Conservation (phyloP, 2,888 invertebrate genomes). For the Eurois occulta region DNA sequence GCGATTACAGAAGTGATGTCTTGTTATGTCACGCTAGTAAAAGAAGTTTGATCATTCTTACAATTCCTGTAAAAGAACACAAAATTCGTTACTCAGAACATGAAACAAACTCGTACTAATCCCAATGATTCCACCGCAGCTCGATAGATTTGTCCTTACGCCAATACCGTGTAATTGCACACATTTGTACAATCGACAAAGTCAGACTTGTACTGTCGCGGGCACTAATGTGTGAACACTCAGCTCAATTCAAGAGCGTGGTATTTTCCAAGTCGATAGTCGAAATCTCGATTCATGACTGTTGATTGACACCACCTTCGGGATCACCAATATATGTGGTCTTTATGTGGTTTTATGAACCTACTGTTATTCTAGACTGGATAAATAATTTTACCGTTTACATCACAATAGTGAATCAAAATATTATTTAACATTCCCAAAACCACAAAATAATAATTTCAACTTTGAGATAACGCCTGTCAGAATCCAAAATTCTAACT, state of each 20-base stretch:
- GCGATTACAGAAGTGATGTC: background rate
- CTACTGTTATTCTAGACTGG: background rate
- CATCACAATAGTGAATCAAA: background rate
- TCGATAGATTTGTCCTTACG: constrained; percentile 42
- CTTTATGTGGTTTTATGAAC: background rate
- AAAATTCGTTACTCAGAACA: constrained; percentile 2
- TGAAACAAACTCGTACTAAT: background rate
- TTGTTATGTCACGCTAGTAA: background rate
- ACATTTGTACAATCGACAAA: background rate
- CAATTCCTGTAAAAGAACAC: too few species aligned
- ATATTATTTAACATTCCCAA: background rate
- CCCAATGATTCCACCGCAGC: constrained; percentile 2
- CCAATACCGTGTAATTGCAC: constrained; percentile 34
- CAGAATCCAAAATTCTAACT: background rate
- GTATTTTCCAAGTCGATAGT: background rate
- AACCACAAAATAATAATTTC: background rate
- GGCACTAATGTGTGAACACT: background rate
- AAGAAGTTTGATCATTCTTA: background rate
- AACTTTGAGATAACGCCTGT: background rate
- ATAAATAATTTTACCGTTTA: background rate
- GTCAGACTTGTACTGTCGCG: background rate
- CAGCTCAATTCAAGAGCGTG: background rate
- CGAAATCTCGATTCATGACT: background rate
- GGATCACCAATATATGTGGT: background rate
- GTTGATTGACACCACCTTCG: background rate